Conservation (phyloP, 2,797 vertebrate genomes). For the Malurus splendens region DNA sequence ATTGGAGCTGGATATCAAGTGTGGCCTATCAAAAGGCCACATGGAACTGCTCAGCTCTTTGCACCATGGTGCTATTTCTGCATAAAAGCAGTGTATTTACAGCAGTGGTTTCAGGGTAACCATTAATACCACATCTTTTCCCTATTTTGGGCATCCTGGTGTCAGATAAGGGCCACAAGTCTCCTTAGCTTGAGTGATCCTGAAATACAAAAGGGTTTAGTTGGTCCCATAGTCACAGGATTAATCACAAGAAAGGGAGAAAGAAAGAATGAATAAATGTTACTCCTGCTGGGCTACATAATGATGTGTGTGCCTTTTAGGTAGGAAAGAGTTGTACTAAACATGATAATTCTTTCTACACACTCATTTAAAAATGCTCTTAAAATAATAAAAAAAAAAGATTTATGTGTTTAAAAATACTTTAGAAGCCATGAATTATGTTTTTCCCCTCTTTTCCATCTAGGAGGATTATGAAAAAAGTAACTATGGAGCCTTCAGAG, state of each 20-base stretch:
- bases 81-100: neutral
- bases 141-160: neutral
- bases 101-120: neutral
- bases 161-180: neutral
- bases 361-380: neutral
- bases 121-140: neutral
- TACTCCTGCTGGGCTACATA: neutral
- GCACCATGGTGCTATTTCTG: neutral
- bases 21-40: neutral
- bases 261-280: neutral
- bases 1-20: neutral
- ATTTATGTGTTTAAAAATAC: neutral
- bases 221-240: neutral
- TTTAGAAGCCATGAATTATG: neutral
- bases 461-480: constrained; percentile 94
- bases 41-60: neutral
- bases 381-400: neutral
- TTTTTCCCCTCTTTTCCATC: neutral
- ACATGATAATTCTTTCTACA: neutral
- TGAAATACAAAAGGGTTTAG: neutral
- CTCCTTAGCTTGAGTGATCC: neutral
- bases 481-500: constrained; percentile 89
- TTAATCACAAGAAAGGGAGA: neutral
- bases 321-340: neutral
- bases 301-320: neutral